Evolutionary conservation across 2,888 invertebrate genomes (phyloP).

Genomic region (Rhagium mordax): DNA sequence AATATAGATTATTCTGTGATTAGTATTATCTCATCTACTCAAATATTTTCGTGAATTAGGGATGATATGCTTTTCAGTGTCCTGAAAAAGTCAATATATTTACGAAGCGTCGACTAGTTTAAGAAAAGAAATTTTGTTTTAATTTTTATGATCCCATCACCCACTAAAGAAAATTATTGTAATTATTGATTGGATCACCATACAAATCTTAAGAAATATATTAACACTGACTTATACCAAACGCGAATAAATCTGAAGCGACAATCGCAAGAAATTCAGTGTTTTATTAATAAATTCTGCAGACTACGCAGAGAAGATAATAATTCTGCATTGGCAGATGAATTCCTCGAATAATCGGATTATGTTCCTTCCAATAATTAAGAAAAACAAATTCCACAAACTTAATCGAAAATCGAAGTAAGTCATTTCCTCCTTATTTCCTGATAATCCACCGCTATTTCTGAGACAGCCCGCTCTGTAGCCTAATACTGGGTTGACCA

Average conservation of each 20-base stretch:
- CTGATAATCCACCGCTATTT: slow-evolving; percentile 15
- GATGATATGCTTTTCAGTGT: no score
- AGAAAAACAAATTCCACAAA: slow-evolving; percentile 50
- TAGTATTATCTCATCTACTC: no score
- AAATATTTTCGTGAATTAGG: no score
- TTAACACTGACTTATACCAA: neutral
- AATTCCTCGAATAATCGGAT: slow-evolving; percentile 15
- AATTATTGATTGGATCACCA: no score
- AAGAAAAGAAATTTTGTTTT: no score
- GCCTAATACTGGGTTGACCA: neutral
- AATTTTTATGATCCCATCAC: no score
- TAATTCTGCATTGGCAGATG: neutral
- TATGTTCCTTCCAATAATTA: slow-evolving; percentile 45
- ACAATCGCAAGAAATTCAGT: neutral
- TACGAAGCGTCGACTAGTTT: no score
- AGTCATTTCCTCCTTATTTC: slow-evolving; percentile 59
- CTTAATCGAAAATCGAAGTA: slow-evolving; percentile 57
- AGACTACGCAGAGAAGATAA: neutral
- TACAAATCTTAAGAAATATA: neutral
- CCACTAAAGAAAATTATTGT: no score
- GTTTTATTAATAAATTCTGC: neutral
- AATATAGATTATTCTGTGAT: no score
- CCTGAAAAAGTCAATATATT: no score
- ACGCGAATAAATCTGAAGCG: neutral
- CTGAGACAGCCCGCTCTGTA: neutral